Conservation (phyloP, 2,797 vertebrate genomes). For the Austrolebias charrua region DNA sequence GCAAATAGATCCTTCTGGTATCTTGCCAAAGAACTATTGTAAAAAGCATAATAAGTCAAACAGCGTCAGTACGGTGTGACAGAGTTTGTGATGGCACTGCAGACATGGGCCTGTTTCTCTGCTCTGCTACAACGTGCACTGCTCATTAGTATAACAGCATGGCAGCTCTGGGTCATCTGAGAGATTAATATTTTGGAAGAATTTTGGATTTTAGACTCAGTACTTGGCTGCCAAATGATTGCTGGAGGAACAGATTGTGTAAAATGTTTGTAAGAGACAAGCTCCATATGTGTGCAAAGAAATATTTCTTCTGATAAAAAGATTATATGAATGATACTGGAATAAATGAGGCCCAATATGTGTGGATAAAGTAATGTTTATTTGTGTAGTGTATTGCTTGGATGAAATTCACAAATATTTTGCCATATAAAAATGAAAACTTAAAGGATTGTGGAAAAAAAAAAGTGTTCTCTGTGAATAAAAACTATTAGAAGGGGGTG, state of each 20-base stretch:
- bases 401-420: no score
- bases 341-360: constrained; percentile 8
- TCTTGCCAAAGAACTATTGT: constrained; percentile 34
- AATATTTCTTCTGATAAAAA: constrained; percentile 21
- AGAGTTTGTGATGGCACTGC: constrained; percentile 17
- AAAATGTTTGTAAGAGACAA: constrained; percentile 17
- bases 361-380: background rate
- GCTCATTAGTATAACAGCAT: constrained; percentile 24
- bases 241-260: constrained; percentile 20
- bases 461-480: no score
- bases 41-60: constrained; percentile 45
- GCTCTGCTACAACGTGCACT: constrained; percentile 21
- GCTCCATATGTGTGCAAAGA: constrained; percentile 13
- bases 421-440: no score
- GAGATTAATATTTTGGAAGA: constrained; percentile 30
- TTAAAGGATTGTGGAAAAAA: no score
- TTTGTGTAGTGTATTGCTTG: background rate
- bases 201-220: constrained; percentile 21
- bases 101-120: constrained; percentile 11
- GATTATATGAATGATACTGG: constrained; percentile 7
- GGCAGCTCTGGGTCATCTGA: constrained; percentile 29
- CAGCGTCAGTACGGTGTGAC: background rate
- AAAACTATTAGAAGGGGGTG: no score
- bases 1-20: constrained; percentile 28
- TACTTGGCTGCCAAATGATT: constrained; percentile 19